Percentiles rank a stretch among this genome's conserved stretches.
These are phyloP conservation scores for Pharmacophagus antenor DNA, from an alignment of 2,888 invertebrate genomes.

Conservation along the genomic window DNA sequence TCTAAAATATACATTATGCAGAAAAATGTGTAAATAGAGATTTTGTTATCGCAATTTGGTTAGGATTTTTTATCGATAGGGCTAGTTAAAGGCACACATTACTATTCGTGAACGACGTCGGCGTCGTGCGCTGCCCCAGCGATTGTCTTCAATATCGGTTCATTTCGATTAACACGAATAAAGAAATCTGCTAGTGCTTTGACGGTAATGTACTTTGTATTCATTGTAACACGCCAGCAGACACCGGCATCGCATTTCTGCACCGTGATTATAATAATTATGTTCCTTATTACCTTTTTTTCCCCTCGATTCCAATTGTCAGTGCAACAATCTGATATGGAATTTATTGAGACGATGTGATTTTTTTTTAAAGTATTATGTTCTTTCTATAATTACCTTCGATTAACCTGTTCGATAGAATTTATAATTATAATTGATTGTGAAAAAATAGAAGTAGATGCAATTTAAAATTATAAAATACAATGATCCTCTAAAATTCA, in stretches of 20 bases:
- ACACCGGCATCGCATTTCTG: conserved; percentile 58
- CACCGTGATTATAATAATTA: conserved; percentile 65
- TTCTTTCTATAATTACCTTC: conserved; percentile 9
- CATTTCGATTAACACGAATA: conserved; percentile 77
- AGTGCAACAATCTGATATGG: conserved; percentile 23
- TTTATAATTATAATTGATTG: too few species aligned
- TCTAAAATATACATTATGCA: too few species aligned
- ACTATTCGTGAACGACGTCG: conserved; percentile 36
- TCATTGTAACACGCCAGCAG: conserved; percentile 44
- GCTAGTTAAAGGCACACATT: too few species aligned
- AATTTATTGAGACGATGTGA: conserved; percentile 16
- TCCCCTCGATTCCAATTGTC: conserved; percentile 41
- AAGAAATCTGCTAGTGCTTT: conserved; percentile 65
- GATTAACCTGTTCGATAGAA: not conserved
- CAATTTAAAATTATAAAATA: too few species aligned
- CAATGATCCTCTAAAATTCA: too few species aligned
- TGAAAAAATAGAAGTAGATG: too few species aligned
- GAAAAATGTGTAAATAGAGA: too few species aligned
- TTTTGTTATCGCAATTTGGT: not conserved
- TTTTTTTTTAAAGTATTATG: not conserved
- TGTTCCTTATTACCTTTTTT: conserved; percentile 42
- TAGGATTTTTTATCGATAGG: too few species aligned
- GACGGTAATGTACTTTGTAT: conserved; percentile 66
- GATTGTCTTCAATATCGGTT: conserved; percentile 78
- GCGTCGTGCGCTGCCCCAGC: conserved; percentile 73